Evolutionary conservation across 92 coral and sea anemone species (phyloP).

Genomic region (Actinernus sp.): DNA sequence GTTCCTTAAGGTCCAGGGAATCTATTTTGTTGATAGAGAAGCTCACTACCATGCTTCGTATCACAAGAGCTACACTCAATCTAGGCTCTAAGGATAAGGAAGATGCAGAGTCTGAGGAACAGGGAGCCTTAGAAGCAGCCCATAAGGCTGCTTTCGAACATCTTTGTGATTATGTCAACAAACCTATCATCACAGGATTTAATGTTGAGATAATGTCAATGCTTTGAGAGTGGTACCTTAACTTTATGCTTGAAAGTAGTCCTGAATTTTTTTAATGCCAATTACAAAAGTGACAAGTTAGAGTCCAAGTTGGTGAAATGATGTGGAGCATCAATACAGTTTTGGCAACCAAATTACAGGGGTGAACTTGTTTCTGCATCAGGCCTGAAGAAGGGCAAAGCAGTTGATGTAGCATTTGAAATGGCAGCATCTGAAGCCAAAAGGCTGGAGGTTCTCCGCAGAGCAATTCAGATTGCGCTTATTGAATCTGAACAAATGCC

Average conservation of each 20-base stretch:
- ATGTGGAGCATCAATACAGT: conserved; percentile 6
- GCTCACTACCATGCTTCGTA: conserved; percentile 28
- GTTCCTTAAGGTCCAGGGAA: conserved; percentile 12
- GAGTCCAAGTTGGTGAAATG: not conserved
- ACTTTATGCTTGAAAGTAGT: not conserved
- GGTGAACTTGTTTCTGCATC: conserved; percentile 1
- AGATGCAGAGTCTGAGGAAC: not conserved
- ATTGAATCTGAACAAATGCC: conserved; percentile 7
- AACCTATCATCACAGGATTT: conserved; percentile 2
- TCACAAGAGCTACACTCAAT: conserved; percentile 20
- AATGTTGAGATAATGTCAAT: conserved; percentile 14
- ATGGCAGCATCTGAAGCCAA: not conserved
- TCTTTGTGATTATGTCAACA: conserved; percentile 12
- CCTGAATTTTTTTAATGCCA: not conserved
- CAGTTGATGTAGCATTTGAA: not conserved
- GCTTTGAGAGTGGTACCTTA: not conserved
- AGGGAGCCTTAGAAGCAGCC: conserved; percentile 13
- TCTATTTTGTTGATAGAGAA: too few species aligned
- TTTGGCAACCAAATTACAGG: conserved; percentile 16
- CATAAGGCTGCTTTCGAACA: conserved; percentile 26
- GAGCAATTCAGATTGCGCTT: not conserved
- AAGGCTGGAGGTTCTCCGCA: conserved; percentile 1
- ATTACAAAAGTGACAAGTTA: not conserved
- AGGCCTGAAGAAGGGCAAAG: not conserved
- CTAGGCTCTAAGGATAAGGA: not conserved